Conservation (phyloP, 2,797 vertebrate species). For the Cyclura pinguis region DNA sequence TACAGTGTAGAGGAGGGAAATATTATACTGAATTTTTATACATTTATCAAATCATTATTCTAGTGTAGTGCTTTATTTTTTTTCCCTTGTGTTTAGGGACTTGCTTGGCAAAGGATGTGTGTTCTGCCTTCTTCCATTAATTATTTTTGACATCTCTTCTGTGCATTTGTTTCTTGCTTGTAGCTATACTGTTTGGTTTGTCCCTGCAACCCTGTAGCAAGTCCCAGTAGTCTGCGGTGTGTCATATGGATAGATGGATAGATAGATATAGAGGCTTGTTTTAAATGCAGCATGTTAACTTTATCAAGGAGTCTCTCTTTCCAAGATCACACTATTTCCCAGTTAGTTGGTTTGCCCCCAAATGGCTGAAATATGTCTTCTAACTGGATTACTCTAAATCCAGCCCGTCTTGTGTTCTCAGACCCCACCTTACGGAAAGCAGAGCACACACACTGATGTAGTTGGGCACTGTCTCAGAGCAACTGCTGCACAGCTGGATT, state of each 20-base stretch:
- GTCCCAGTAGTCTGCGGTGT: not conserved
- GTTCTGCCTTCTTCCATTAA: not conserved
- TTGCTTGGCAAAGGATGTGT: not conserved
- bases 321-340: not conserved
- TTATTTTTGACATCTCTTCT: not conserved
- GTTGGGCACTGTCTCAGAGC: not conserved
- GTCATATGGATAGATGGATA: not conserved
- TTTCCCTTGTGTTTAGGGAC: not conserved
- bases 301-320: not conserved
- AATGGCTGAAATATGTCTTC: not conserved
- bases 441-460: not conserved
- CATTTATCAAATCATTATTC: not conserved
- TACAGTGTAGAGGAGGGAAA: not conserved
- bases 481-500: not conserved
- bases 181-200: not conserved
- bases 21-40: not conserved
- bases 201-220: not conserved
- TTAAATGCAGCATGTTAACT: conserved; percentile 3
- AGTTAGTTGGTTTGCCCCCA: not conserved
- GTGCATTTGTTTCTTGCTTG: not conserved
- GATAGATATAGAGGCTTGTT: not conserved
- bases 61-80: not conserved
- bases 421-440: too few species aligned
- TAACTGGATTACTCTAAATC: not conserved
- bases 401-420: not conserved